These are phyloP conservation scores for Halocaridina rubra DNA, from an alignment of 2,888 invertebrate genomes.

Conservation along the genomic window DNA sequence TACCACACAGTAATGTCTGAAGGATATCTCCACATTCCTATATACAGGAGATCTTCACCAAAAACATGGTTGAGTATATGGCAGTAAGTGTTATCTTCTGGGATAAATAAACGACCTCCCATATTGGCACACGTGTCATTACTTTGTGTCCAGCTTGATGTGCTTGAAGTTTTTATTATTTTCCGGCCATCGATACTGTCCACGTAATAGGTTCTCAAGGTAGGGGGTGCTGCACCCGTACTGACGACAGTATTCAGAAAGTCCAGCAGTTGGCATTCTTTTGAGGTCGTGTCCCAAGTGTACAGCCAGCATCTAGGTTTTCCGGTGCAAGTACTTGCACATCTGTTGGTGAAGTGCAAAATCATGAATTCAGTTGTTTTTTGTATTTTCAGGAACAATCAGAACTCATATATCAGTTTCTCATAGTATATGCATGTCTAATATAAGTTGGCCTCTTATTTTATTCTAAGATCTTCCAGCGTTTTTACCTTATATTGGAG, in stretches of 20 bases:
- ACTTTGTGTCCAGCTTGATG: not conserved
- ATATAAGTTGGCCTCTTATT: too few relatives aligned
- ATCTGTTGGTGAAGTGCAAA: not conserved
- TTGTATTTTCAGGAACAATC: too few relatives aligned
- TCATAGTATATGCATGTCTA: too few relatives aligned
- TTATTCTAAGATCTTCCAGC: not conserved
- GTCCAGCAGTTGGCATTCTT: not conserved
- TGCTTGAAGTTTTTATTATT: not conserved
- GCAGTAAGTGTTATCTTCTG: not conserved
- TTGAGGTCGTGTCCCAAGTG: not conserved
- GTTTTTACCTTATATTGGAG: not conserved
- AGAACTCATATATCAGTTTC: too few relatives aligned
- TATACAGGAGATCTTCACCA: not conserved
- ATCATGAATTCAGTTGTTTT: too few relatives aligned
- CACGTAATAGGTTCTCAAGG: not conserved
- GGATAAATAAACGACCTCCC: not conserved
- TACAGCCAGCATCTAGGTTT: not conserved
- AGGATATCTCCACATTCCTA: not conserved
- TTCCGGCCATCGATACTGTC: not conserved
- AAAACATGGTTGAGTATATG: not conserved
- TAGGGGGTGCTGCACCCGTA: not conserved
- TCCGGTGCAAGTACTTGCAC: not conserved
- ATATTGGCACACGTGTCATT: not conserved
- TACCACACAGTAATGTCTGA: not conserved
- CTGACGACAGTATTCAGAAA: not conserved